Evolutionary conservation across 2,113 vertebrate genomes (phyloP).

Genomic region (Potamarius usumacintae): DNA sequence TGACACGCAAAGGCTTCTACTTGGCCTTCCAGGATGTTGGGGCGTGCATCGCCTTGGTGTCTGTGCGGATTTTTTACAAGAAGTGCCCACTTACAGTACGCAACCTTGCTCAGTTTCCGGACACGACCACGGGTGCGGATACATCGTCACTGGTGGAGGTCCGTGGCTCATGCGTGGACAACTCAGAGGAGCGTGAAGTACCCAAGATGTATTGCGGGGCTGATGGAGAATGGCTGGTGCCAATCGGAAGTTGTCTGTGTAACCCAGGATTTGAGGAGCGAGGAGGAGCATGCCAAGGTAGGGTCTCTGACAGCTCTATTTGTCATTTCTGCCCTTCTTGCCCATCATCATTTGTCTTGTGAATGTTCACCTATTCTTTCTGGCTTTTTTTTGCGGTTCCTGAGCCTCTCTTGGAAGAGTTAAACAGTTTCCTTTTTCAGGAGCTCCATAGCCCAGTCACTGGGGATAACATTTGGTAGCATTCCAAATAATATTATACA

Average conservation of each 20-base stretch:
- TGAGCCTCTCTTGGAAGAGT: background rate
- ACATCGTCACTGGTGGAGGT: conserved; percentile 97
- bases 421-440: background rate
- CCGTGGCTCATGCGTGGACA: conserved; percentile 96
- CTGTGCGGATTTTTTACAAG: conserved; percentile 95
- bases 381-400: conserved; percentile 45
- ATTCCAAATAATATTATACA: background rate
- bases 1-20: conserved; percentile 93
- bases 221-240: conserved; percentile 98
- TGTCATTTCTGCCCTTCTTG: background rate
- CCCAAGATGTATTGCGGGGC: conserved; percentile 99
- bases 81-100: conserved; percentile 92
- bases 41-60: conserved; percentile 94
- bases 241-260: conserved; percentile 95
- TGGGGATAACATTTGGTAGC: background rate
- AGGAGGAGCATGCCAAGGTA: conserved; percentile 91
- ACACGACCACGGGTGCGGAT: conserved; percentile 90
- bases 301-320: conserved; percentile 55
- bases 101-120: conserved; percentile 95
- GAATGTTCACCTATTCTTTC: conserved; percentile 32
- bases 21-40: conserved; percentile 97
- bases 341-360: background rate
- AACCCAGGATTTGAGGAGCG: conserved; percentile 88
- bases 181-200: conserved; percentile 94
- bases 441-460: background rate